Conservation (phyloP, 1,140 invertebrate genomes). For the Heliconius himera region DNA sequence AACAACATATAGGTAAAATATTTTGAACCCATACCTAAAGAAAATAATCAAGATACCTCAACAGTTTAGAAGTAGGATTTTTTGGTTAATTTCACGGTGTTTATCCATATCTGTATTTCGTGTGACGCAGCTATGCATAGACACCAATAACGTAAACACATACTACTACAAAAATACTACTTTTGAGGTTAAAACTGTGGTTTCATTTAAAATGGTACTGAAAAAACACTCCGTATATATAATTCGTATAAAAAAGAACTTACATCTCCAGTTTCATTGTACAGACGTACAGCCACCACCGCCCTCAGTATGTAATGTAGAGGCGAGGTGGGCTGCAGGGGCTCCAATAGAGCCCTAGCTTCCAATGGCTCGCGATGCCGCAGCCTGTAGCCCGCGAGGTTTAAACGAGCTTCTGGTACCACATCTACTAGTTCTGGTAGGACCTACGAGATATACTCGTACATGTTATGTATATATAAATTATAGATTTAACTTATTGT, state of each 20-base stretch:
- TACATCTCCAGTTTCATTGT: slow-evolving; percentile 95
- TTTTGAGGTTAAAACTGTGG: too few relatives aligned
- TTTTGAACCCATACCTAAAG: too few relatives aligned
- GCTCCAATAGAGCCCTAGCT: slow-evolving; percentile 95
- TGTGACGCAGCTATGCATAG: too few relatives aligned
- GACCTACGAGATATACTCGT: slow-evolving; percentile 79
- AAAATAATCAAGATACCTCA: too few relatives aligned
- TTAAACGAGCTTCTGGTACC: slow-evolving; percentile 96
- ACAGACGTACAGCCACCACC: slow-evolving; percentile 96
- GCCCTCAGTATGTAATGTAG: slow-evolving; percentile 98
- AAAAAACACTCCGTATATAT: too few relatives aligned
- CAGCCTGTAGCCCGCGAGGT: slow-evolving; percentile 97
- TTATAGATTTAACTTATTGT: neutral
- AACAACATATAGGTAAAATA: too few relatives aligned
- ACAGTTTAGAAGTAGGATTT: too few relatives aligned
- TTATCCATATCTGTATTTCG: too few relatives aligned
- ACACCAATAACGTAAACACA: too few relatives aligned
- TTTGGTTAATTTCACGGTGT: too few relatives aligned
- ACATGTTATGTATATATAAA: neutral
- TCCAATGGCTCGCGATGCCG: slow-evolving; percentile 95
- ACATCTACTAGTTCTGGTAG: slow-evolving; percentile 96
- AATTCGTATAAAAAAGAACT: slow-evolving; percentile 45
- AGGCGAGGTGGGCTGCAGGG: slow-evolving; percentile 95
- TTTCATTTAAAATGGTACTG: too few relatives aligned
- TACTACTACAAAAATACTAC: too few relatives aligned